A percentile compares a stretch with the other conserved stretches of the same genome.
Conservation (phyloP, 2,113 vertebrate species). For the Aramus guarauna region DNA sequence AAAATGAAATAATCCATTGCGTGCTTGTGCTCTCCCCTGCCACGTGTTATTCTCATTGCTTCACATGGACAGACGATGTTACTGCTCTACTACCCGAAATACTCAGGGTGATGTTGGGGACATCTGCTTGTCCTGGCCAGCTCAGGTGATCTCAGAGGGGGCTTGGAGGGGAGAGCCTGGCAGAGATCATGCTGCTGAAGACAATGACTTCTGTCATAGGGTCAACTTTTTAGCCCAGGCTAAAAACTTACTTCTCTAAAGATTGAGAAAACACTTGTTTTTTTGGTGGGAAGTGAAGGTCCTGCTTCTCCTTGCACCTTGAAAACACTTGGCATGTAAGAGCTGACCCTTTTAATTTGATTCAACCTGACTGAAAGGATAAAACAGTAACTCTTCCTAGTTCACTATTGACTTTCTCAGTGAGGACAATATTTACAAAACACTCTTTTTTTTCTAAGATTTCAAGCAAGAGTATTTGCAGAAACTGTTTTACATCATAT, state of each 20-base stretch:
- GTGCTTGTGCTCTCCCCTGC: background rate
- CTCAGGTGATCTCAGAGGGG: background rate
- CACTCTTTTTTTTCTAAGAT: background rate
- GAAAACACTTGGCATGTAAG: background rate
- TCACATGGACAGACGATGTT: rapidly evolving
- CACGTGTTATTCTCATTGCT: background rate
- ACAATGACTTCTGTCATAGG: background rate
- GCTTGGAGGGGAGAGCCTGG: background rate
- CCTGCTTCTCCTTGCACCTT: background rate
- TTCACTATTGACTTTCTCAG: background rate
- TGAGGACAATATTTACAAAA: background rate
- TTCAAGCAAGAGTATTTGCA: background rate
- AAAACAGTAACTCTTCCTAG: background rate
- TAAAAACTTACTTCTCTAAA: background rate
- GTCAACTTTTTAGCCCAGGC: background rate
- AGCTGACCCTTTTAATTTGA: background rate
- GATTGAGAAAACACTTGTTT: background rate
- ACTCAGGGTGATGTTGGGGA: background rate
- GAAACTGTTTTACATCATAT: background rate
- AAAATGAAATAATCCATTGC: background rate
- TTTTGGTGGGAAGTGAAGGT: background rate
- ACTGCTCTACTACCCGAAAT: background rate
- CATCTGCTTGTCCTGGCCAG: background rate
- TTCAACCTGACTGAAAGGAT: background rate
- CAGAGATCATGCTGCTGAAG: background rate